Evolutionary conservation across 1,140 invertebrate genomes (phyloP).

Genomic region (Drosophila orena): DNA sequence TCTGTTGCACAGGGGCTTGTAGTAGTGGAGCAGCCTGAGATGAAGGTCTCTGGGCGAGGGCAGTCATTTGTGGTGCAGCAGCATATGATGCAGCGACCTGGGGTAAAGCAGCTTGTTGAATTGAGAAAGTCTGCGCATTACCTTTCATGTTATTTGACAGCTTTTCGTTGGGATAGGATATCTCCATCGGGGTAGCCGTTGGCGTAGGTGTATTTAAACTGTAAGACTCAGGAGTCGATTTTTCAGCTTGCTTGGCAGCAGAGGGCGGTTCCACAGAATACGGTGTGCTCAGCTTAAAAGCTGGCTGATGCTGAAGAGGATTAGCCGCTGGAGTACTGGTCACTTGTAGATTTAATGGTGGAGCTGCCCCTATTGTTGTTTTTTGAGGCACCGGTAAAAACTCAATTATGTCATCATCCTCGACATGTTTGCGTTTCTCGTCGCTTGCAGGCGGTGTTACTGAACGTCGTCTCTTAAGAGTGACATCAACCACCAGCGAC

Average conservation of each 20-base stretch:
- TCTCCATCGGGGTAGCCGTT: conserved; percentile 45
- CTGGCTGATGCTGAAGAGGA: conserved; percentile 6
- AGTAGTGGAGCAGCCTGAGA: not conserved
- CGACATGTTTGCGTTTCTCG: conserved; percentile 14
- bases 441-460: conserved; percentile 32
- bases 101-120: not conserved
- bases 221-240: conserved; percentile 27
- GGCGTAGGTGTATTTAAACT: conserved; percentile 60
- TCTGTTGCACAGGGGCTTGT: not conserved
- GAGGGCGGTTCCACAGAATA: conserved; percentile 30
- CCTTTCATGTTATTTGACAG: conserved; percentile 4
- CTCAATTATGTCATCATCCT: conserved; percentile 54
- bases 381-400: conserved; percentile 8
- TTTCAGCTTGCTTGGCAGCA: conserved; percentile 15
- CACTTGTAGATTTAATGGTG: conserved; percentile 7
- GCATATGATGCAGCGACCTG: not conserved
- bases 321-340: conserved; percentile 2
- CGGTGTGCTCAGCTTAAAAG: conserved; percentile 51
- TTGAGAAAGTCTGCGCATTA: not conserved
- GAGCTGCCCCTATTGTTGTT: not conserved
- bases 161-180: conserved; percentile 40
- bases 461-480: conserved; percentile 56
- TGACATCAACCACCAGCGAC: conserved; percentile 10
- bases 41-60: not conserved
- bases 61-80: not conserved